Base-by-base conservation (phyloP, 2,888 invertebrate species). In the Lepeophtheirus nordmannii region DNA sequence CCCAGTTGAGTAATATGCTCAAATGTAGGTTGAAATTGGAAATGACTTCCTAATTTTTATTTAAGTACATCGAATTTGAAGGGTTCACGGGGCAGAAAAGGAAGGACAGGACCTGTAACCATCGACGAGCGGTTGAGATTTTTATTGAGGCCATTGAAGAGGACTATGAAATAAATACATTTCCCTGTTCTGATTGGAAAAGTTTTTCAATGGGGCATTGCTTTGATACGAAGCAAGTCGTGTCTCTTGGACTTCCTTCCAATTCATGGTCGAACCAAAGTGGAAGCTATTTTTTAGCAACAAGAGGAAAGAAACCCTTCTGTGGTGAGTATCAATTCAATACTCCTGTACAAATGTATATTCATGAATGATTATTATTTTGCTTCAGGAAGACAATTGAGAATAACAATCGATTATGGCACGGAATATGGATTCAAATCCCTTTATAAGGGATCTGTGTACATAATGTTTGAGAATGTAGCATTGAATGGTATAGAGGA, bases 351-450 rank as follows among this genome's bases (percentile, higher is more conserved):
- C 3, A 8, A 46, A 46, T 2, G 53, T 46, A 46, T 8, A 46
- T n/a, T n/a, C 17, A 46, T 3, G 17, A 46, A 46, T 46, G 17
- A n/a, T 1, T 46, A 41, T 11, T 41, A 46, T 46, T n/a, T 17
- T 46, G n/a, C 8, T 46, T 46, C 17, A 46, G 53, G 53, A 46
- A 46, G n/a, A 46, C 53, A 46, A 46, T 46, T n/a, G n/a, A 46
- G 17, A 46, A 46, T 46, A 46, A 46, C n/a, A n/a, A 17, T 46
- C 53, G 53, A 46, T 8, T 14, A 46, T 46, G n/a, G n/a, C 14
- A 46, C 14, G 17, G 53, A 17, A 8, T 17, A 46, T 5, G 53
- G 53, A 46, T n/a, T 3, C 14, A n/a, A 46, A 2, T 46, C 30
- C 2, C 7, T 30, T 2, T 30, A n/a, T 46, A 46, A 46, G 53